Percentiles rank a stretch among this genome's conserved stretches.
Evolutionary conservation across 1,140 invertebrate species (phyloP).

Genomic region (Bombus sylvicola): DNA sequence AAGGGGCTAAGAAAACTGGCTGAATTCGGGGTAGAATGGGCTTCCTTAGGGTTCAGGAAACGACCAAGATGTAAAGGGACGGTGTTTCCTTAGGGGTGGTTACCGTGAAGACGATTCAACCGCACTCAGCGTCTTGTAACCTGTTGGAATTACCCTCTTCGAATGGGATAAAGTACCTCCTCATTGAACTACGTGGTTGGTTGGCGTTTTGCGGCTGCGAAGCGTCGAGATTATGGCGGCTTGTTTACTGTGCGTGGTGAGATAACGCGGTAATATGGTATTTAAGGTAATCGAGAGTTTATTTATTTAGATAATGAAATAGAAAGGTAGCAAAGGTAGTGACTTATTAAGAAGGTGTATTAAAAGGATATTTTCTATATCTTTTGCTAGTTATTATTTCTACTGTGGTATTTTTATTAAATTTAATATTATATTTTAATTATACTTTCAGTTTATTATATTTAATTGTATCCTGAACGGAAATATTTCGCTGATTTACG

Average conservation of each 20-base stretch:
- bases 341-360: not conserved
- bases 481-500: too few relatives aligned
- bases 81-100: constrained; percentile 58
- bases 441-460: too few relatives aligned
- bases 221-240: not conserved
- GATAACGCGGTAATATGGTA: not conserved
- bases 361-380: not conserved
- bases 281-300: not conserved
- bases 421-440: too few relatives aligned
- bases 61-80: constrained; percentile 56
- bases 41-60: constrained; percentile 62
- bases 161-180: constrained; percentile 76
- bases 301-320: not conserved
- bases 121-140: constrained; percentile 69
- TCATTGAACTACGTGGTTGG: constrained; percentile 50
- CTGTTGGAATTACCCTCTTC: constrained; percentile 74
- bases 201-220: not conserved
- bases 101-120: constrained; percentile 56
- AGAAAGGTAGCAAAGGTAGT: not conserved
- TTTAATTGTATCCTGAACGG: too few relatives aligned
- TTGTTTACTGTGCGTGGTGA: not conserved
- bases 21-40: constrained; percentile 47
- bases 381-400: not conserved
- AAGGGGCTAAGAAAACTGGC: constrained; percentile 76
- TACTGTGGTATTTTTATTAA: not conserved